phyloP scores from a whole-genome alignment of 2,797 vertebrate genomes.

The Rhinogobio ventralis region DNA sequence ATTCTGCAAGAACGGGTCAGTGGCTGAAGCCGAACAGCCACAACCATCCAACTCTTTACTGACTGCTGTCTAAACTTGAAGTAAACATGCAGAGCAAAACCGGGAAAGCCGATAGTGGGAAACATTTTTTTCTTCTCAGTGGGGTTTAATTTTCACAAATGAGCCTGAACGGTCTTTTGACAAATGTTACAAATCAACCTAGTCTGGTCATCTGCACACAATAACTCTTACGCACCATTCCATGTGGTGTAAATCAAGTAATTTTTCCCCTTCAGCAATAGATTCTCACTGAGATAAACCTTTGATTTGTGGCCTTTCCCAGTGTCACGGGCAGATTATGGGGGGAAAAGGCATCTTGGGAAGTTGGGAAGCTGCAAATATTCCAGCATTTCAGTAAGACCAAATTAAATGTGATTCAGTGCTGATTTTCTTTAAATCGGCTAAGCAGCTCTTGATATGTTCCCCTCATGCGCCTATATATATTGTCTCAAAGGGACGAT shows the following conservation, averaged over 20 bases:
- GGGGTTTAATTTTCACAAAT: conserved; percentile 52
- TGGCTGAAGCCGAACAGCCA: conserved; percentile 41
- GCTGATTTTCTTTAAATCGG: conserved; percentile 11
- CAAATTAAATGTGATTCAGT: conserved; percentile 8
- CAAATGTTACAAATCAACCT: conserved; percentile 36
- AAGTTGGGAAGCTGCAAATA: conserved; percentile 23
- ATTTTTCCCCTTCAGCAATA: conserved; percentile 36
- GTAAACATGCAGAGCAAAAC: conserved; percentile 25
- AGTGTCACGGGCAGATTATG: conserved; percentile 7
- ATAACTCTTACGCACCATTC: conserved; percentile 36
- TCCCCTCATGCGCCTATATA: not conserved
- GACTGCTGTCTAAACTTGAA: conserved; percentile 22
- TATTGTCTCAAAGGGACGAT: conserved; percentile 14
- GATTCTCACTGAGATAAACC: conserved; percentile 28
- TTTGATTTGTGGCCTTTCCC: conserved; percentile 37
- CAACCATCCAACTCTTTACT: conserved; percentile 18
- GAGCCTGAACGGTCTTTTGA: conserved; percentile 36
- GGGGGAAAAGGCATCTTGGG: conserved; percentile 17
- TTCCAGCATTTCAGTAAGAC: conserved; percentile 9
- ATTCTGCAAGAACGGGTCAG: conserved; percentile 25
- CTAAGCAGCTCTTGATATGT: conserved; percentile 18
- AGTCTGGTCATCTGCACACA: conserved; percentile 26
- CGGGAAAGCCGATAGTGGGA: not conserved
- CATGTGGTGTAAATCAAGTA: conserved; percentile 48
- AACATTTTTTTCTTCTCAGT: not conserved